Base-by-base conservation (phyloP, 2,888 invertebrate species). In the Chouioia cunea region DNA sequence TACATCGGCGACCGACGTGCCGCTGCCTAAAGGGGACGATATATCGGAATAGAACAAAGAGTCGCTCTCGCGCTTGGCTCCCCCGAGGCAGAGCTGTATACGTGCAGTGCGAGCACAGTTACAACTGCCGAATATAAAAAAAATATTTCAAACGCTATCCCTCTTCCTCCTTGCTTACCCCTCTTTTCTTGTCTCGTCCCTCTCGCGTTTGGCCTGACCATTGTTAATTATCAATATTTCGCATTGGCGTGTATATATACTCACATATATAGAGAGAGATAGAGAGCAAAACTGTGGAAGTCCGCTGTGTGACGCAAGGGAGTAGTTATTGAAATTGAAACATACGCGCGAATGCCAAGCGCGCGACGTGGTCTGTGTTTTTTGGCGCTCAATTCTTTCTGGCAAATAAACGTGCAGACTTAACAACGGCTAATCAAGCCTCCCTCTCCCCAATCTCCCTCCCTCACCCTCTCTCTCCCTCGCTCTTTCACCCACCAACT, bases 251-350 rank as follows among this genome's bases (percentile, higher is more conserved):
- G 47, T 43, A 36, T 18, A 44, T 12, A 36, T 36, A 36, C 10
- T 36, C 36, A 12, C 36, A 10, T 1, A 10, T 10, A 36, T 12
- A 36, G 36, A 65, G 62, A 71, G 48, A 65, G 23, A n/a, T 36
- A 60, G 65, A 43, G 60, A 66, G 62, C 48, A 59, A 65, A 20
- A 54, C 22, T 50, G 54, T 36, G 36, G 36, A 36, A 36, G 36
- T 36, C 1, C 36, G 36, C 36, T 43, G 65, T 44, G 44, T 43
- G 71, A 82, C 84, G 82, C 85, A 82, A 79, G 86, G 86, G 86
- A 86, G 83, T 80, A 85, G 84, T 86, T 86, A 85, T 86, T 85
- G 86, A 86, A 86, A 86, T 85, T 85, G 85, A 86, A 85, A 85
- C 85, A 85, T 83, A 83, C 80, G 79, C 80, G 63, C 68, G 76